Base-by-base conservation (phyloP, 2,888 invertebrate genomes). In the Cyclophora albipunctata region DNA sequence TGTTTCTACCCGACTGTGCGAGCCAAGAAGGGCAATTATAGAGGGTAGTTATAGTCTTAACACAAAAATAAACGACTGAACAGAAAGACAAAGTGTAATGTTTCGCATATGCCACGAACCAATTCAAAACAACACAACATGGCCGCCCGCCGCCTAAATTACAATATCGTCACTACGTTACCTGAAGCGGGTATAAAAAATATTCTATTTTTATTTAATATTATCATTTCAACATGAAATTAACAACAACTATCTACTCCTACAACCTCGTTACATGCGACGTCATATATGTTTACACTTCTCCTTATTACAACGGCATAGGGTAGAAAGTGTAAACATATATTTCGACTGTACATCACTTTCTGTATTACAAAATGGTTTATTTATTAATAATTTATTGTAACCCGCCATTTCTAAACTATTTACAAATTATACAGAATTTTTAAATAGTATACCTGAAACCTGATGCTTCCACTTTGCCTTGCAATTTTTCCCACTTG, bases 111-210 rank as follows among this genome's bases (percentile, higher is more conserved):
- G 20, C 20, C 20, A 20, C 2, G 20, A 20, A 20, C 20, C 20
- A 20, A 20, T 20, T 20, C 20, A 20, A 20, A 20, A 20, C 20
- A 20, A 20, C 20, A 20, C 20, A n/a, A 20, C 20, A 20, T 20
- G 20, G 20, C 35, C n/a, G n/a, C 46, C 7, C 7, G 33, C 45
- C 40, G 20, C 53, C 55, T 7, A 47, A 20, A 20, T 20, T 20
- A 20, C 20, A 20, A 20, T 20, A 20, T 20, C 20, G 20, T 20
- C 20, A 20, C 20, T 20, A 20, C 20, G 20, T 20, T 20, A 20
- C 20, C 20, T 20, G 69, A 77, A 77, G 78, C 78, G 67, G 78
- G 81, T 81, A 81, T 73, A 81, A 81, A 20, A 78, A 81, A 79
- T 79, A 80, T 66, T 73, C 72, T 80, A 75, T 75, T 47, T 53